These are phyloP conservation scores for Phengaris alcon DNA, from an alignment of 2,888 invertebrate genomes.

Conservation along the genomic window DNA sequence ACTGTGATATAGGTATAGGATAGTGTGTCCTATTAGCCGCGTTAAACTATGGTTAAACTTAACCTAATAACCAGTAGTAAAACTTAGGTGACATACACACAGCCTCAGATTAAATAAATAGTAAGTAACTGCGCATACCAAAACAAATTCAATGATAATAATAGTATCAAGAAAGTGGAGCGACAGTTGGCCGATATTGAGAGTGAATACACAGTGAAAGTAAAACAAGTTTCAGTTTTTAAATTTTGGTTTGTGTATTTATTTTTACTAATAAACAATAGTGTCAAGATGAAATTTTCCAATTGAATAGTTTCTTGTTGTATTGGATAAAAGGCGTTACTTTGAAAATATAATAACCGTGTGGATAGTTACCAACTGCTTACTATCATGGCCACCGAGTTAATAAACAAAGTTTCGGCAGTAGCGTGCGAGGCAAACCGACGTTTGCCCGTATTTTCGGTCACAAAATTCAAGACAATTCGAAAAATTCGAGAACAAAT, in stretches of 20 bases:
- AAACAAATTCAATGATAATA: constrained; percentile 14
- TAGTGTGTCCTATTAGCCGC: too few relatives aligned
- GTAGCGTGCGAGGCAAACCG: not conserved
- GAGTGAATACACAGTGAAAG: constrained; percentile 12
- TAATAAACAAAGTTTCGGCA: not conserved
- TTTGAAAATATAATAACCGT: not conserved
- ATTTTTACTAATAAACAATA: not conserved
- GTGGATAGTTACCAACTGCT: not conserved
- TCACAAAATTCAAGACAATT: not conserved
- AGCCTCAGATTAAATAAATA: too few relatives aligned
- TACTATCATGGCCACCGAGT: constrained; percentile 5
- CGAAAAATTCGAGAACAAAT: constrained; percentile 14
- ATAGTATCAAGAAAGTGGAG: constrained; percentile 21
- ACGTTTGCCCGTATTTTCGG: constrained; percentile 10
- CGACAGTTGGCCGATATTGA: constrained; percentile 9
- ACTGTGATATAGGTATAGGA: too few relatives aligned
- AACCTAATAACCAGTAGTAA: not conserved
- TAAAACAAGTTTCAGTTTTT: not conserved
- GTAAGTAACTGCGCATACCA: not conserved
- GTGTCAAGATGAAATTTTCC: too few relatives aligned
- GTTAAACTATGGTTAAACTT: too few relatives aligned
- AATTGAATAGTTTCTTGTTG: too few relatives aligned
- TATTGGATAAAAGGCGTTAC: not conserved
- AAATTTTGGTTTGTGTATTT: not conserved
- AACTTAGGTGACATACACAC: not conserved